Conservation (phyloP, 2,797 vertebrate species). For the Prionace glauca region DNA sequence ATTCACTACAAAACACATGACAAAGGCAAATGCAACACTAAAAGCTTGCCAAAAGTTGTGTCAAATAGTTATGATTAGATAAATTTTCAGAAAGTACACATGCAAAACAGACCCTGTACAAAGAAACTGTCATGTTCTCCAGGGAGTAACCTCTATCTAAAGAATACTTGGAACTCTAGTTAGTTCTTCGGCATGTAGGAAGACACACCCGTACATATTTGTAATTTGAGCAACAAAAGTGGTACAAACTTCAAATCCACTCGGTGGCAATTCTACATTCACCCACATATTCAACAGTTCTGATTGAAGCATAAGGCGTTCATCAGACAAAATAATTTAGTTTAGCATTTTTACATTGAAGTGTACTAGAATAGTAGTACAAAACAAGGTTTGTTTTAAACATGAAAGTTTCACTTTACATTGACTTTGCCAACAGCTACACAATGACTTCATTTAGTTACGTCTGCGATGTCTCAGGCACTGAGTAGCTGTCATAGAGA, state of each 20-base stretch:
- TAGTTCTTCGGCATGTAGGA: neutral
- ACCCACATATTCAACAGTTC: neutral
- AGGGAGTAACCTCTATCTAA: neutral
- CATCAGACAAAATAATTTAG: no score
- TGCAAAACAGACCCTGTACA: neutral
- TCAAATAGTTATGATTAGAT: neutral
- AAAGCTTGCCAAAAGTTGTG: no score
- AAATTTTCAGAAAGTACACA: neutral
- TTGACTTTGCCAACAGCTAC: neutral
- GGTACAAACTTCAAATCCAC: neutral
- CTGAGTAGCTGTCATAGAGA: neutral
- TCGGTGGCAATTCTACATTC: neutral
- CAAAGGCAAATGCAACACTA: neutral
- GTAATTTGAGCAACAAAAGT: neutral
- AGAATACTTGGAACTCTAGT: neutral
- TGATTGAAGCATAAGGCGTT: neutral
- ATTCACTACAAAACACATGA: neutral
- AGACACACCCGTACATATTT: neutral
- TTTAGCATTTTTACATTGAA: neutral
- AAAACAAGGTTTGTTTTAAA: neutral
- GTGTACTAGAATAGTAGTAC: neutral
- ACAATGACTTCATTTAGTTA: neutral
- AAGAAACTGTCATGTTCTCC: neutral
- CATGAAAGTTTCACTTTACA: neutral
- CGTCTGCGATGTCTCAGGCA: no score